Percentiles rank a stretch among this genome's conserved stretches.
phyloP scores from a whole-genome alignment of 2,797 vertebrate species.

The Pangasius sanitwongsei region DNA sequence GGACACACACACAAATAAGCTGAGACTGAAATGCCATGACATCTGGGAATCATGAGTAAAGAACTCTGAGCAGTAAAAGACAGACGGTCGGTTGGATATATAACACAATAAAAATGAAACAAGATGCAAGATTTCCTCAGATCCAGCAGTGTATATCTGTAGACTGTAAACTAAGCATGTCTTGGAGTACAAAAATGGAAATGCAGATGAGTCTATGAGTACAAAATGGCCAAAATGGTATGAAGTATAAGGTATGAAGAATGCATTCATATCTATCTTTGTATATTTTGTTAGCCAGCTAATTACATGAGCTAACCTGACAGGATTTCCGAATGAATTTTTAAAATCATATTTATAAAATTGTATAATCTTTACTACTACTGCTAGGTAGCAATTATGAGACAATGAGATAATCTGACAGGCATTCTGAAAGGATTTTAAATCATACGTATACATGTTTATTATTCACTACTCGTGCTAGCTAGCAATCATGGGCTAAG shows the following conservation, averaged over 20 bases:
- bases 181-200: neutral
- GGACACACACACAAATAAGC: neutral
- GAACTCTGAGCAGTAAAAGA: neutral
- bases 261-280: neutral
- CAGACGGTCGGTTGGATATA: neutral
- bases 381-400: neutral
- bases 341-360: neutral
- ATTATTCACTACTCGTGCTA: neutral
- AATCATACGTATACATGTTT: neutral
- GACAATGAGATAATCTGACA: neutral
- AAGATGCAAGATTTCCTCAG: neutral
- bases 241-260: neutral
- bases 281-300: neutral
- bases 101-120: constrained; percentile 19
- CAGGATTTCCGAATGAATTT: neutral
- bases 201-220: neutral
- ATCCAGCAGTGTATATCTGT: neutral
- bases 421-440: neutral
- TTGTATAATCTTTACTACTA: neutral
- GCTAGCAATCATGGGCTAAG: neutral
- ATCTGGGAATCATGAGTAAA: neutral
- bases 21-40: constrained; percentile 6
- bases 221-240: neutral
- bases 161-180: neutral
- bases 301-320: neutral